phyloP scores from a whole-genome alignment of 2,113 vertebrate species.

The Oryzias melastigma region DNA sequence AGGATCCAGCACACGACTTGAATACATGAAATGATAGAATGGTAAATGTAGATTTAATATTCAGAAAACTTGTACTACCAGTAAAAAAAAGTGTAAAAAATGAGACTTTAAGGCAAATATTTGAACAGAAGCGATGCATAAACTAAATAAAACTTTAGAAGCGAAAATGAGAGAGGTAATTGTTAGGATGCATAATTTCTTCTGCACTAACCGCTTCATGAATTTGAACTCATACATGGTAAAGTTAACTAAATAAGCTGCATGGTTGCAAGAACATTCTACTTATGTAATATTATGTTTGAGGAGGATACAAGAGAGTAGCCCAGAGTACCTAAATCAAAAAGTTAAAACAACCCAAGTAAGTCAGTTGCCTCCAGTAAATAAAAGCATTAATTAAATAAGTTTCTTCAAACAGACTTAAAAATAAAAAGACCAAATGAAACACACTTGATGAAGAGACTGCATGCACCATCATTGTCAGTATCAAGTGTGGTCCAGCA shows the following conservation, averaged over 20 bases:
- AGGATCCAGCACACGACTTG: constrained; percentile 33
- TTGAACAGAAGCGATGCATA: neutral
- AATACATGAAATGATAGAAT: constrained; percentile 19
- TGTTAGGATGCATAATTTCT: neutral
- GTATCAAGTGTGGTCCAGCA: constrained; percentile 16
- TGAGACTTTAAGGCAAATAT: constrained; percentile 28
- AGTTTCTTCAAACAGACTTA: constrained; percentile 10
- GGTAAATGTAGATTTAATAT: constrained; percentile 29
- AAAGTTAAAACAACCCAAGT: neutral
- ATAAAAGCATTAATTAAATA: constrained; percentile 6
- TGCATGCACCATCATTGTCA: constrained; percentile 3
- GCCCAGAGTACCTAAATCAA: neutral
- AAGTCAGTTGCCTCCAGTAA: neutral
- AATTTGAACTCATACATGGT: constrained; percentile 7
- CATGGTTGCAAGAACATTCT: constrained; percentile 14
- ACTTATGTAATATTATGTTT: constrained; percentile 1
- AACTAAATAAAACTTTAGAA: constrained; percentile 8
- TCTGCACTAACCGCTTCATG: constrained; percentile 9
- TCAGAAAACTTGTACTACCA: constrained; percentile 39
- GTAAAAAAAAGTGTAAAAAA: constrained; percentile 21
- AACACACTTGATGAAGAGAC: constrained; percentile 29
- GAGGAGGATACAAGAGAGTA: neutral
- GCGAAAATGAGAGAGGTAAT: constrained; percentile 5
- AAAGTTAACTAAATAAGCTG: neutral
- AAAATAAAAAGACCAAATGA: constrained; percentile 5